Base-by-base conservation (phyloP, 2,888 invertebrate species). In the Drepana falcataria region DNA sequence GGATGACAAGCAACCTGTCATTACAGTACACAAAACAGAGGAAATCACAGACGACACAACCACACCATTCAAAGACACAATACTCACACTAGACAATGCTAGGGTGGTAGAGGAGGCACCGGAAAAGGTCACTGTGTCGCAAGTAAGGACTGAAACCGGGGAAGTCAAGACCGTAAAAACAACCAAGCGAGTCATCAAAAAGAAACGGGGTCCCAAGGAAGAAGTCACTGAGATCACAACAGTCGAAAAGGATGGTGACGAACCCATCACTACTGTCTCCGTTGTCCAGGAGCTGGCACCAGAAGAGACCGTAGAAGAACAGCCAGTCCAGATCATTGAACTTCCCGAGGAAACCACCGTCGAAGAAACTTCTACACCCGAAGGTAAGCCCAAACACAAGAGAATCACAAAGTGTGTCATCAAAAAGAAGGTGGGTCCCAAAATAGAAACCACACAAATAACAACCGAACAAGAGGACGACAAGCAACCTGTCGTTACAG, bases 381-480 rank as follows among this genome's bases (percentile, higher is more conserved):
- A 37, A 3, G 37, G 37, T 37, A 37, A 37, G 37, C 37, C 37
- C 37, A 58, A 58, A 48, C 58, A 53, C 64, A 47, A 37, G 51
- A 55, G 48, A 35, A 49, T 33, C 51, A 55, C 54, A 47, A 56
- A 58, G 37, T 4, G 37, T 37, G 37, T 37, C 37, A 37, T 37
- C 4, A 87, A 85, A 60, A 87, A 90, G 62, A 72, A 80, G 2
- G 68, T 79, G 48, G 80, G 74, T 60, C 56, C 70, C 52, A 79
- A 77, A 68, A 57, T 71, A 57, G 76, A 77, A 63, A 63, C 66
- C 7, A 71, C 69, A 55, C 37, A 73, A 70, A 47, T 37, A 2
- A 82, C 61, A 7, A 73, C 86, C 1, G 53, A 79, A 54, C 83
- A 87, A 66, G 89, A 91, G 71, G 81, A 85, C 57, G 82, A 85